Evolutionary conservation across 2,113 vertebrate genomes (phyloP).

Genomic region (Nesoenas mayeri): DNA sequence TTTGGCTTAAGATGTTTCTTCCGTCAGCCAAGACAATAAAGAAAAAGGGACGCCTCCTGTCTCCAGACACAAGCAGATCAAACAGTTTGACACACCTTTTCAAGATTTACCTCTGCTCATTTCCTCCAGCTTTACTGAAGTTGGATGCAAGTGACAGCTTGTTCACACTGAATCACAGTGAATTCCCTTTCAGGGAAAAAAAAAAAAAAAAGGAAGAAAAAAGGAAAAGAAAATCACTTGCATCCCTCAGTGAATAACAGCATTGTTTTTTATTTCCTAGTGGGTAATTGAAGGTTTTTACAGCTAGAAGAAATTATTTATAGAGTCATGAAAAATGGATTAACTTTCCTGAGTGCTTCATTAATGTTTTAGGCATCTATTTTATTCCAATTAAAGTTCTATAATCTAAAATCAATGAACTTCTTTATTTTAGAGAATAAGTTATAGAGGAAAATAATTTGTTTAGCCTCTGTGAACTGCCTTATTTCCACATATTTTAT

Average conservation of each 20-base stretch:
- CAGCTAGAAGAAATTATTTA: constrained; percentile 57
- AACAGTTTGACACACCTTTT: neutral
- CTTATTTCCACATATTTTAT: constrained; percentile 46
- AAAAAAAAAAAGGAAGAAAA: neutral
- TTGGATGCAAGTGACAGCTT: constrained; percentile 4
- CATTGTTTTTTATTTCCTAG: constrained; percentile 61
- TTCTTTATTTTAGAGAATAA: constrained; percentile 43
- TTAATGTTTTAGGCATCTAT: constrained; percentile 26
- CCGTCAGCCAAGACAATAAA: neutral
- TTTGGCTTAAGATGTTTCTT: neutral
- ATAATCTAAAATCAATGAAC: constrained; percentile 53
- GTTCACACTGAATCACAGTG: neutral
- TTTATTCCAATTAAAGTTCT: constrained; percentile 56
- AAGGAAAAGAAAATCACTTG: neutral
- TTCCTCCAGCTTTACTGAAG: neutral
- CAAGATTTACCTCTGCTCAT: neutral
- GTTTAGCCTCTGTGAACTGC: constrained; percentile 23
- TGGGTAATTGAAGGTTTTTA: constrained; percentile 57
- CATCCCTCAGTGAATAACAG: constrained; percentile 27
- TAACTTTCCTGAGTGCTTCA: constrained; percentile 43
- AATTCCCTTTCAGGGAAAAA: neutral
- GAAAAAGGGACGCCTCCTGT: neutral
- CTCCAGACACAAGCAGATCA: neutral
- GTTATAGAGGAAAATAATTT: constrained; percentile 33
- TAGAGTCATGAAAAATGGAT: constrained; percentile 58